Evolutionary conservation across 2,888 invertebrate species (phyloP), one percentile per base, ranked within the genome.

Genomic region (Dascillus cervinus): DNA sequence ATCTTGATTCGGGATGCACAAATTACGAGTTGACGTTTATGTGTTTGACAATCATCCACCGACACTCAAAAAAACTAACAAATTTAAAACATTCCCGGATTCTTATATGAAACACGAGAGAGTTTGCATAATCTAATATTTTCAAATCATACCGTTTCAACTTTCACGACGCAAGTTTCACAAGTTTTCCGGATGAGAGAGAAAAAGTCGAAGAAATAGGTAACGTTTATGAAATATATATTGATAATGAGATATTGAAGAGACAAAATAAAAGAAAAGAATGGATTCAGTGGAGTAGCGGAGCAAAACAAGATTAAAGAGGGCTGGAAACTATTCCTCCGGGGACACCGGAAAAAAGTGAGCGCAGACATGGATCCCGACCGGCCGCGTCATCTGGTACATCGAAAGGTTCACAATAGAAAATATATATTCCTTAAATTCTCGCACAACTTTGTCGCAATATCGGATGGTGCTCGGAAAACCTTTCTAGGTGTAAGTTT

Each of bases 211-310:
- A 26, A 31, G 30, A 39, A 39, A 42, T 42, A 37, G 39, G 37
- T 34, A 37, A 37, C 37, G 38, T 17, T 36, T 44, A 41, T 44
- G 39, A 41, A 39, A 44, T 41, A 44, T 41, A 44, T 44, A 43
- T 43, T 44, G 42, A 49, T 50, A 50, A 52, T 52, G 48, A 49
- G 49, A 50, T 52, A 50, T 52, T 42, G 48, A 49, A 43, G 47
- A 48, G 47, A 51, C 47, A 49, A 50, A 51, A 47, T 46, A 46
- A 50, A 50, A 50, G 49, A 49, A 50, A 52, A 47, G 50, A 49
- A 48, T 46, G 46, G 44, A 42, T 48, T 49, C 40, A 40, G 43
- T 41, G 33, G 42, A 42, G 41, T 39, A 45, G 43, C 38, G 34
- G 36, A 44, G 47, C 47, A 45, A 50, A 51, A 51, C 43, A 44